Conservation (phyloP, 2,888 invertebrate genomes). For the Homarus gammarus region DNA sequence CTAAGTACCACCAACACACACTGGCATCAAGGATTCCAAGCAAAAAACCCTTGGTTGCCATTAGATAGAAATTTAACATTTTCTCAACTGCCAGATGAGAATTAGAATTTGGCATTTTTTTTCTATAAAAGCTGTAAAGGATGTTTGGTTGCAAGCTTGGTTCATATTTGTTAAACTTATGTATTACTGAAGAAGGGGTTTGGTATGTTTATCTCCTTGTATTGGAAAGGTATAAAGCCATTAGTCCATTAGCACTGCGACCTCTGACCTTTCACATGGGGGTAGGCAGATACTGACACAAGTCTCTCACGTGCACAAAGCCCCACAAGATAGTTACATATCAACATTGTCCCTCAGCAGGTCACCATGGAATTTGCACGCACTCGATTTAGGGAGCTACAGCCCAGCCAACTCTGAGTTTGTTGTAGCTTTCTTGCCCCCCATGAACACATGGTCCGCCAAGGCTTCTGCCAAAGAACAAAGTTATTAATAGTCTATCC, state of each 20-base stretch:
- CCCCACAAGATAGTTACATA: conserved; percentile 32
- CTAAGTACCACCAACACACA: conserved; percentile 14
- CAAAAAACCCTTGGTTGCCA: not conserved
- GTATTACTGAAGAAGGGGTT: conserved; percentile 22
- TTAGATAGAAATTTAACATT: too few species aligned
- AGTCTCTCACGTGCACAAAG: conserved; percentile 10
- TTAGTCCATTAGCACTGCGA: conserved; percentile 43
- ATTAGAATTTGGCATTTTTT: not conserved
- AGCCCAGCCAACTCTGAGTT: conserved; percentile 22
- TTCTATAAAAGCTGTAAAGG: conserved; percentile 33
- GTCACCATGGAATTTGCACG: conserved; percentile 38
- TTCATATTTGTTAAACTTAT: conserved; percentile 17
- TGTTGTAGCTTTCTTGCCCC: conserved; percentile 44
- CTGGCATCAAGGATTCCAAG: not conserved
- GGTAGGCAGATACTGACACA: conserved; percentile 24
- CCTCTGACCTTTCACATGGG: conserved; percentile 14
- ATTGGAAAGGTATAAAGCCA: conserved; percentile 28
- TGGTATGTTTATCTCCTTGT: conserved; percentile 23
- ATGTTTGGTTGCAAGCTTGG: conserved; percentile 23
- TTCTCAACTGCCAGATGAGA: too few species aligned
- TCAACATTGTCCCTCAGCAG: conserved; percentile 7
- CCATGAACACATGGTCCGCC: conserved; percentile 28
- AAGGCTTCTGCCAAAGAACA: conserved; percentile 28
- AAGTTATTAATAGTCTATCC: too few species aligned
- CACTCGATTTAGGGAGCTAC: conserved; percentile 32